Evolutionary conservation across 1,140 invertebrate genomes (phyloP), one percentile per base, ranked within the genome.

Genomic region (Bombus consobrinus): DNA sequence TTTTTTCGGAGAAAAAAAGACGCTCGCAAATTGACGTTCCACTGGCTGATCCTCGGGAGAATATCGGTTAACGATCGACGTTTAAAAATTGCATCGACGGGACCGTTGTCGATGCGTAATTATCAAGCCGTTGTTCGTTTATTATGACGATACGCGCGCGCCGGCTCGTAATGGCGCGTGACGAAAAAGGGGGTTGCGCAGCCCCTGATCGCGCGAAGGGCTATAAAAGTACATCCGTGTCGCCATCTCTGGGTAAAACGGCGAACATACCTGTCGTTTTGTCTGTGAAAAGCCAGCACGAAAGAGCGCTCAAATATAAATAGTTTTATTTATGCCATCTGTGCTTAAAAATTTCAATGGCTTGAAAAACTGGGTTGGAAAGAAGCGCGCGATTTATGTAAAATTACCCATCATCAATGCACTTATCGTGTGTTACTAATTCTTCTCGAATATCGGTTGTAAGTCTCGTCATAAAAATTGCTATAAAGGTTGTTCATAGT

Each of bases 201-300:
- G 68, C 64, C 81, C 80, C 79, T 15, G 64, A 77, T n/a, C 34
- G 37, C 0, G 72, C 64, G 72, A 77, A 47, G 69, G 76, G 43
- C 81, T 80, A 82, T 68, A 88, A 92, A 94, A 94, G 89, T 91
- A 83, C 71, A 69, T 86, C 80, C 43, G 93, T 95, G 93, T 62
- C 85, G 94, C 94, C 94, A 94, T 92, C 94, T 95, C 87, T 94
- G 82, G 43, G 73, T 43, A 12, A 34, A 78, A 13, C 89, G 39
- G 32, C 75, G 93, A 94, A 94, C 93, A 78, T 86, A 28, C 69
- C 80, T 73, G 81, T 86, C 83, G 87, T 87, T 91, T 91, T 87
- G 47, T 82, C 83, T 0, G 83, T n/a, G 41, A 47, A 15, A 53
- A 41, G 32, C 68, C 37, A 37, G 66, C 62, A 34, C 81, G 80